Evolutionary conservation across 2,797 vertebrate species (phyloP).

Genomic region (Dendrocincla fuliginosa): DNA sequence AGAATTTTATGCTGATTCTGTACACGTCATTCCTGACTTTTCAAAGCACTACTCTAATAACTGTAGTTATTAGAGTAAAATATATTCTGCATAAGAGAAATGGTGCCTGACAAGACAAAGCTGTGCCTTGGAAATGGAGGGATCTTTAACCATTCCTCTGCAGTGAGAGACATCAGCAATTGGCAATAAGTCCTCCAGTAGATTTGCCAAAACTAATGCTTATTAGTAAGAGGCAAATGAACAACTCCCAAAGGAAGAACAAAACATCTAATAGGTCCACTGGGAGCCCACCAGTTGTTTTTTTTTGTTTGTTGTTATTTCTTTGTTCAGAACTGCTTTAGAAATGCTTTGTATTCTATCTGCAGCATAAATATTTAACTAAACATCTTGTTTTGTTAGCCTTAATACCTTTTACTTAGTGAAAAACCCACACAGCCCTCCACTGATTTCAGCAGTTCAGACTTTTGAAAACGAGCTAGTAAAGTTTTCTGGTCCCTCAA

Average conservation of each 20-base stretch:
- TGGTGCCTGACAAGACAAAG: not conserved
- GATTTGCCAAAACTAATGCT: not conserved
- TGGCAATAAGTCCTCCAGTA: not conserved
- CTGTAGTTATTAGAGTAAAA: not conserved
- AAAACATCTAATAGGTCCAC: not conserved
- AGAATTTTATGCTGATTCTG: not conserved
- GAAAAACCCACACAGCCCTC: not conserved
- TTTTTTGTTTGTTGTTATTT: not conserved
- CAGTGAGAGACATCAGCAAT: not conserved
- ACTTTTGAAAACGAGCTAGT: constrained; percentile 13
- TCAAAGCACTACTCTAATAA: not conserved
- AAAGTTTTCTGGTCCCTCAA: constrained; percentile 37
- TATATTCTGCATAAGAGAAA: not conserved
- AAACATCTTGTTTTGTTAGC: not conserved
- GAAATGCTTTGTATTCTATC: not conserved
- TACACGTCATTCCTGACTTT: not conserved
- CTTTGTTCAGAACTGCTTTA: not conserved
- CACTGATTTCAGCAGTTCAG: constrained; percentile 35
- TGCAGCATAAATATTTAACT: constrained; percentile 30
- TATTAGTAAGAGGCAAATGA: not conserved
- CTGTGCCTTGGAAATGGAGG: not conserved
- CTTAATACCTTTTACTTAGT: constrained; percentile 2
- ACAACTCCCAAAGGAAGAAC: not conserved
- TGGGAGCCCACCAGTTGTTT: not conserved
- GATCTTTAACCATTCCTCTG: not conserved